Evolutionary conservation across 2,797 vertebrate genomes (phyloP).

Genomic region (Heterohyrax brucei): DNA sequence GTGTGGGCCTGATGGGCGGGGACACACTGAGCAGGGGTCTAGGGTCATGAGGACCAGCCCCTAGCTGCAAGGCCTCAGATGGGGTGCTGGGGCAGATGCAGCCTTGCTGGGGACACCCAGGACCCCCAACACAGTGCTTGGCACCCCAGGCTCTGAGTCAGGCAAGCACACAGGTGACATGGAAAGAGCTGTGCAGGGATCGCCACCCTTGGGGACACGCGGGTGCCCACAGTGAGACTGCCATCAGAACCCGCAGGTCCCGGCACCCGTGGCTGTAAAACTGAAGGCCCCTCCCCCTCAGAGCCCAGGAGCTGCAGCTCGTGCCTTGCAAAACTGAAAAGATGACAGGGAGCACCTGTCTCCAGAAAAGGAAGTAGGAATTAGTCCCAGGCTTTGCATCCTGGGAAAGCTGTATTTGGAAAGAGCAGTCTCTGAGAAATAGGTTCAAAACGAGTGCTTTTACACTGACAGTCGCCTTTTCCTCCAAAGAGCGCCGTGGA

Average conservation of each 20-base stretch:
- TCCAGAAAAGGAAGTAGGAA: not conserved
- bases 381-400: not conserved
- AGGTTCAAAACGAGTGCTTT: too few species aligned
- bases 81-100: too few species aligned
- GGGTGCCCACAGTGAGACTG: not conserved
- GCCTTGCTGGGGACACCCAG: too few species aligned
- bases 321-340: not conserved
- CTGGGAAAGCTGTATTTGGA: not conserved
- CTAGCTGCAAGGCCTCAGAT: too few species aligned
- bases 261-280: not conserved
- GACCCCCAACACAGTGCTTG: not conserved
- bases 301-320: not conserved
- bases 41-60: too few species aligned
- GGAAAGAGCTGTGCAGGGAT: fast-evolving
- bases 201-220: fast-evolving
- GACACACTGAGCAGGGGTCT: too few species aligned
- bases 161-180: too few species aligned
- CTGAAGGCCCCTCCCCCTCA: fast-evolving
- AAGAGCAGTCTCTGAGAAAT: not conserved
- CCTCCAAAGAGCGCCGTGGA: not conserved
- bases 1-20: too few species aligned
- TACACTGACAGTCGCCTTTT: too few species aligned
- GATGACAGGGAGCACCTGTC: not conserved
- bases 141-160: too few species aligned
- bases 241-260: fast-evolving